These are phyloP conservation scores for Cladopsammia gracilis DNA, from an alignment of 64 coral and sea anemone genomes.

Conservation along the genomic window DNA sequence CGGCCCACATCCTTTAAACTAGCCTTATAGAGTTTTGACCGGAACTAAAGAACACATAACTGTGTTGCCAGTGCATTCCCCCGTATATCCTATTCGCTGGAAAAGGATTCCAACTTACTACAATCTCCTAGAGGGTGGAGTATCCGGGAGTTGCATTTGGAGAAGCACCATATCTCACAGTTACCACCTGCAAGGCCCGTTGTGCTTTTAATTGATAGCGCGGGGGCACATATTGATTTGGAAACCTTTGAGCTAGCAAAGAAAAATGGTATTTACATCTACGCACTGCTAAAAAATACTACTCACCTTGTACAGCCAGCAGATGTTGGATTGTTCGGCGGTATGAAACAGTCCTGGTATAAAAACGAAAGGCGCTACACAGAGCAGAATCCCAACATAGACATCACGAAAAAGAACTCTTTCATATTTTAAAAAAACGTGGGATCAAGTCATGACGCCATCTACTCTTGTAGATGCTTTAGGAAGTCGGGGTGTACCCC, in stretches of 20 bases:
- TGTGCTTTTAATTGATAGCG: background rate
- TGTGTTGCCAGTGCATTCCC: slow-evolving; percentile 38
- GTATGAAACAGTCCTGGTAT: slow-evolving; percentile 18
- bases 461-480: too few species aligned
- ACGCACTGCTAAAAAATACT: slow-evolving; percentile 51
- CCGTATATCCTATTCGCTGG: slow-evolving; percentile 1
- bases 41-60: slow-evolving; percentile 59
- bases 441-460: too few species aligned
- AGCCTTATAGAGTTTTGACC: slow-evolving; percentile 13
- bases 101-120: background rate
- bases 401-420: too few species aligned
- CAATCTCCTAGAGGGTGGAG: slow-evolving; percentile 3
- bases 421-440: too few species aligned
- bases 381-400: too few species aligned
- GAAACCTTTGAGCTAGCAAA: slow-evolving; percentile 18
- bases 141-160: background rate
- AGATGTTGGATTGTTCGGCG: slow-evolving; percentile 2
- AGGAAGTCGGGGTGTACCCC: too few species aligned
- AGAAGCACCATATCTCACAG: slow-evolving; percentile 11
- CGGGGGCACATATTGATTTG: slow-evolving; percentile 9
- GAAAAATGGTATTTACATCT: slow-evolving; percentile 25
- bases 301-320: slow-evolving; percentile 27
- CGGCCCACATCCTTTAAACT: background rate
- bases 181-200: slow-evolving; percentile 33
- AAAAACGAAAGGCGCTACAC: background rate